Percentiles rank a stretch among this genome's conserved stretches.
phyloP scores from a whole-genome alignment of 2,888 invertebrate species.

The Opisthograptis luteolata region DNA sequence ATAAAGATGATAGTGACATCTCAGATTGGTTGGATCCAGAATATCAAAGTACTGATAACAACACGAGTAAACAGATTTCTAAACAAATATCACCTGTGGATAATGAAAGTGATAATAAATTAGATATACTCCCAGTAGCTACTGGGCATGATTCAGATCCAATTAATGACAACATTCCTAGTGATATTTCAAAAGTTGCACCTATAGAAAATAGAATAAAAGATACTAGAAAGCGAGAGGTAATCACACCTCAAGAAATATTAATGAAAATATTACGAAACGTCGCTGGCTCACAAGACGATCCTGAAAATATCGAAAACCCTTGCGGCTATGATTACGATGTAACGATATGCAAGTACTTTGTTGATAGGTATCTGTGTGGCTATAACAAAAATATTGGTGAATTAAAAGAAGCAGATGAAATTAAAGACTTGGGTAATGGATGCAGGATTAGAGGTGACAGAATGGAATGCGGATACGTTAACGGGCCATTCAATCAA shows the following conservation, averaged over 20 bases:
- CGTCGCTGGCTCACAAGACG: not conserved
- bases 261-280: constrained; percentile 8
- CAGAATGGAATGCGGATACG: constrained; percentile 73
- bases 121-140: not conserved
- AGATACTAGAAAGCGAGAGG: constrained; percentile 1
- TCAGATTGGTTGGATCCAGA: constrained; percentile 20
- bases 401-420: constrained; percentile 34
- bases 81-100: not conserved
- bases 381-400: constrained; percentile 68
- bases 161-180: not conserved
- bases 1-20: not conserved
- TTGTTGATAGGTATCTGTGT: constrained; percentile 61
- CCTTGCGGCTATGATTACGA: constrained; percentile 59
- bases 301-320: constrained; percentile 2
- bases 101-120: not conserved
- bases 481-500: constrained; percentile 35
- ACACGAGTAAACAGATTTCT: not conserved
- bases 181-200: not conserved
- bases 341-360: constrained; percentile 52
- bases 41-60: not conserved
- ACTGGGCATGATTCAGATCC: not conserved
- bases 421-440: constrained; percentile 49
- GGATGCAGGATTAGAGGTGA: constrained; percentile 58
- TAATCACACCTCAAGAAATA: not conserved
- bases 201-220: not conserved